Evolutionary conservation across 2,113 vertebrate species (phyloP).

Genomic region (Paratilapia polleni): DNA sequence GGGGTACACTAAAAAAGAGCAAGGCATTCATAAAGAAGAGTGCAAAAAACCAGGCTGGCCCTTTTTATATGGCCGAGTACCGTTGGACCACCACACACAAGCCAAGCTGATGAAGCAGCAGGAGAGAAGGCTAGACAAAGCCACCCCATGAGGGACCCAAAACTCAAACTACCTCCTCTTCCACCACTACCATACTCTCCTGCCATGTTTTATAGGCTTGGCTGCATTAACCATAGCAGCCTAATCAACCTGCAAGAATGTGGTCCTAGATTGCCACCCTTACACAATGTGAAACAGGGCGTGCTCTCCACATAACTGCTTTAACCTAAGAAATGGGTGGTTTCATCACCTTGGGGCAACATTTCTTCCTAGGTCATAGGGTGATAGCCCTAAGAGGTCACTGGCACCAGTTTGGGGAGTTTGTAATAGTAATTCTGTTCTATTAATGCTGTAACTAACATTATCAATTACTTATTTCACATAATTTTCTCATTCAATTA

Average conservation of each 20-base stretch:
- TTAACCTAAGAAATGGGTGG: slow-evolving; percentile 61
- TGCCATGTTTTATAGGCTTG: slow-evolving; percentile 77
- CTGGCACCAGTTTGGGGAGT: neutral
- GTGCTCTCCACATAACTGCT: slow-evolving; percentile 63
- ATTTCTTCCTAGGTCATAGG: slow-evolving; percentile 58
- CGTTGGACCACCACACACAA: slow-evolving; percentile 77
- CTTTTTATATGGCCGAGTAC: slow-evolving; percentile 68
- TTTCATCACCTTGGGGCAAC: slow-evolving; percentile 43
- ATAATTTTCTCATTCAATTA: neutral
- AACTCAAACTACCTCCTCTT: slow-evolving; percentile 54
- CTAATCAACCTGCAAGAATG: slow-evolving; percentile 79
- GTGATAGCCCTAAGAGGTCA: slow-evolving; percentile 20
- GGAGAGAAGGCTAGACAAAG: slow-evolving; percentile 77
- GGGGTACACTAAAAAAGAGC: slow-evolving; percentile 76
- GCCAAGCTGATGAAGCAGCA: slow-evolving; percentile 77
- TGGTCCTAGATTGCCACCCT: slow-evolving; percentile 61
- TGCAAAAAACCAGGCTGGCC: slow-evolving; percentile 74
- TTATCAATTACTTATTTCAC: neutral
- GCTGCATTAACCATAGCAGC: slow-evolving; percentile 80
- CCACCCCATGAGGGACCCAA: slow-evolving; percentile 66
- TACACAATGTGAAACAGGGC: slow-evolving; percentile 50
- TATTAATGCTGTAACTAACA: neutral
- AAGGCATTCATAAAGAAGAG: slow-evolving; percentile 77
- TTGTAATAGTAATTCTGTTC: neutral
- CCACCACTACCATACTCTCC: slow-evolving; percentile 57